Conservation (phyloP, 2,797 vertebrate genomes). For the Dallia pectoralis region DNA sequence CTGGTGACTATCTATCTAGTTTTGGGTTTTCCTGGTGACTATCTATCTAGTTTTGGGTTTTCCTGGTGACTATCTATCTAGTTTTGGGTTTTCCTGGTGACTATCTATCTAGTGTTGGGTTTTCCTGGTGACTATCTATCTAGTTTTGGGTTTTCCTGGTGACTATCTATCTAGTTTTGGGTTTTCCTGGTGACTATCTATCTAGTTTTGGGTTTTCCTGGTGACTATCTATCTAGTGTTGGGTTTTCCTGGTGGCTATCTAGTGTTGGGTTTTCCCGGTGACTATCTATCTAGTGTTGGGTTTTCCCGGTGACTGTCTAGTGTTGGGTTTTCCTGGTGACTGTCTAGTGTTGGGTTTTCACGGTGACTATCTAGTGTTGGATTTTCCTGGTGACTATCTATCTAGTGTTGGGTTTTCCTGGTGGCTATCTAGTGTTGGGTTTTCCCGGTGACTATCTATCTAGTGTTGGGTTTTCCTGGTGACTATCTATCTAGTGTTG, state of each 20-base stretch:
- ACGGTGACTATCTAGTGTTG: background rate
- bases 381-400: conserved; percentile 1
- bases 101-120: too few species aligned
- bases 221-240: background rate
- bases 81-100: conserved; percentile 7
- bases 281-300: too few species aligned
- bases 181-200: too few species aligned
- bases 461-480: too few species aligned
- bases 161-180: too few species aligned
- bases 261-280: conserved; percentile 9
- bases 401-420: too few species aligned
- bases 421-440: background rate
- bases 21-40: conserved; percentile 5
- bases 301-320: background rate
- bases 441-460: conserved; percentile 5
- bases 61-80: background rate
- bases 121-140: background rate
- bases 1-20: background rate
- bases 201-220: conserved; percentile 5
- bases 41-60: too few species aligned
- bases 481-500: background rate
- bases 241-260: background rate
- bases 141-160: conserved; percentile 11
- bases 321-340: conserved; percentile 3
- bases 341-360: too few species aligned